Conservation (phyloP, 2,113 vertebrate genomes). For the Microcebus ravelobensis region DNA sequence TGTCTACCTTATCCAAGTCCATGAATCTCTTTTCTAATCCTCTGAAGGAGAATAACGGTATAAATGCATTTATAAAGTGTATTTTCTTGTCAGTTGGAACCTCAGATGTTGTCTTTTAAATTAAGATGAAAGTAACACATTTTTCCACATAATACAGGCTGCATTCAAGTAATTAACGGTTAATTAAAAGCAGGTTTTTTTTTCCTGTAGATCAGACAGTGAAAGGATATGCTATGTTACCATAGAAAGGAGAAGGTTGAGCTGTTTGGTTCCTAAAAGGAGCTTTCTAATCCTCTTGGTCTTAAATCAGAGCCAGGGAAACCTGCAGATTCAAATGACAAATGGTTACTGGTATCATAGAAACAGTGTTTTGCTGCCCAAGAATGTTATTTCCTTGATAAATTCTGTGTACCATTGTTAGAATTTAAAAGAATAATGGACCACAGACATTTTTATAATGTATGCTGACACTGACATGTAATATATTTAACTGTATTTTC, state of each 20-base stretch:
- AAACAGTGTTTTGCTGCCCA: conserved; percentile 80
- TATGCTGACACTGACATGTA: conserved; percentile 52
- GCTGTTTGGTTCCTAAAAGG: conserved; percentile 78
- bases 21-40: not conserved
- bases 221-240: conserved; percentile 79
- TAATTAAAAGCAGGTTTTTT: conserved; percentile 93
- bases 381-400: conserved; percentile 83
- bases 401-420: conserved; percentile 75
- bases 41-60: not conserved
- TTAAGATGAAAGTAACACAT: conserved; percentile 83
- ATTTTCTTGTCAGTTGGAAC: conserved; percentile 68
- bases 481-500: conserved; percentile 78
- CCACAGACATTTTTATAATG: conserved; percentile 75
- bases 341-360: conserved; percentile 81
- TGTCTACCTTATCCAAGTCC: not conserved
- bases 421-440: conserved; percentile 75
- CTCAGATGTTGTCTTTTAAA: conserved; percentile 83
- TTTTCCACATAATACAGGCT: conserved; percentile 83
- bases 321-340: conserved; percentile 69
- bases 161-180: conserved; percentile 93
- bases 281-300: conserved; percentile 71
- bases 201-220: conserved; percentile 87
- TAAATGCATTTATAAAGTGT: conserved; percentile 49
- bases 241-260: conserved; percentile 80
- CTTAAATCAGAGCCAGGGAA: conserved; percentile 74